Base-by-base conservation (phyloP, 2,113 vertebrate species). In the Malaclemys terrapin region DNA sequence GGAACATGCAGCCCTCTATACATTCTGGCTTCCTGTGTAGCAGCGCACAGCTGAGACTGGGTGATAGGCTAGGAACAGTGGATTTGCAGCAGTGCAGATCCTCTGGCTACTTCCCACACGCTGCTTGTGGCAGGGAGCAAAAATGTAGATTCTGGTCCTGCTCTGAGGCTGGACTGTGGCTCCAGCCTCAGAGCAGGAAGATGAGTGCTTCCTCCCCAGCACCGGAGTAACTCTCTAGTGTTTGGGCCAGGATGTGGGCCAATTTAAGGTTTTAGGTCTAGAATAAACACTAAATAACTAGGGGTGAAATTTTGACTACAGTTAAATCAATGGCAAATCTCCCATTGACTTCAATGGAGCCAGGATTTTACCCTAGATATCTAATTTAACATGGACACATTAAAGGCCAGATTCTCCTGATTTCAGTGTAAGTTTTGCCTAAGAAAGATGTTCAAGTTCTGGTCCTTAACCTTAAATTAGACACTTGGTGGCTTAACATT, bases 1-100 rank as follows among this genome's bases (percentile, higher is more conserved):
- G 38, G 42, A 78, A 47, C 31, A 1, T 24, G 1, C 0, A 0
- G 42, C 24, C 59, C 83, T 52, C 20, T 0, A 0, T 29, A 38
- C 1, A 0, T 2, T 4, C 59, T 5, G 50, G 54, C 82, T 54
- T 31, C 31, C 53, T 2, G 3, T 2, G 45, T 78, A 47, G 62
- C 87, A 92, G 38, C 9, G 54, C 56, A 59, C 42, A 42, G 42
- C 17, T 82, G 38, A 45, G 81, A 45, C 25, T 0, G 0, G 75
- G 9, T 0, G 2, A 49, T 79, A 52, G 14, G 4, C 0, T 3
- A 78, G 17, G 14, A 65, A 35, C 76, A 1, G 0, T 0, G 0
- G 29, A n/a, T 14, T n/a, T 16, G 82, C 17, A 20, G 54, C 85
- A 56, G 6, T 1, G 16, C 29, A 38, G 91, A 57, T 85, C 82